Base-by-base conservation (phyloP, 1,140 invertebrate species). In the Parapsyche elsis region DNA sequence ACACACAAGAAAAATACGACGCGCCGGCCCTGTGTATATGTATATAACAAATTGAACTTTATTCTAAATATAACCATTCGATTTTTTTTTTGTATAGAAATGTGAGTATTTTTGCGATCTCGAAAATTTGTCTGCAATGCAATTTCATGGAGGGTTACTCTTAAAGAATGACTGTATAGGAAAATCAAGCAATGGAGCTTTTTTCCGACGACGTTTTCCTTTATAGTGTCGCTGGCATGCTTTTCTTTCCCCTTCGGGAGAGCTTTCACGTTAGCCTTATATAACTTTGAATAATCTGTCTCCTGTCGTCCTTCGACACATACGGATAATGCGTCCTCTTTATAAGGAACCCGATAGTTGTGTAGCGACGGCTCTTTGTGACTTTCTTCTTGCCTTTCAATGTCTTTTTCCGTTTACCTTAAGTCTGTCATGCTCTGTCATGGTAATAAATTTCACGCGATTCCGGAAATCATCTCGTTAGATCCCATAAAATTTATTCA, bases 251-350 rank as follows among this genome's bases (percentile, higher is more conserved):
- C 23, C 64, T 24, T 26, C 64, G 24, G 21, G 64, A 67, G 24
- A 26, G 64, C 64, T 67, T 67, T 67, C 64, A 30, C 64, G 21
- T 67, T 67, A 67, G 24, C 64, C 64, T 67, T 67, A 67, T 67
- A 67, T 30, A 30, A 26, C 64, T 67, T 67, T 67, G 64, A 67
- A 67, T 67, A 67, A 67, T 67, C 64, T 67, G 64, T 67, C 64
- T 67, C 64, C 24, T 67, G 64, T 67, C 64, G 64, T 26, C 24
- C 64, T 67, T 67, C 64, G 64, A 67, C 64, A 67, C 24, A n/a
- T 67, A 67, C 24, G 64, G 24, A 67, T 67, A 67, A 67, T 67
- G 23, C 64, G 64, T 30, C 12, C 64, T 12, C 24, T 12, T 30
- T 26, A 23, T 12, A 67, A 23, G 24, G 19, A 21, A 23, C 2